phyloP scores from a whole-genome alignment of 2,888 invertebrate genomes.

The Gari tellinella region DNA sequence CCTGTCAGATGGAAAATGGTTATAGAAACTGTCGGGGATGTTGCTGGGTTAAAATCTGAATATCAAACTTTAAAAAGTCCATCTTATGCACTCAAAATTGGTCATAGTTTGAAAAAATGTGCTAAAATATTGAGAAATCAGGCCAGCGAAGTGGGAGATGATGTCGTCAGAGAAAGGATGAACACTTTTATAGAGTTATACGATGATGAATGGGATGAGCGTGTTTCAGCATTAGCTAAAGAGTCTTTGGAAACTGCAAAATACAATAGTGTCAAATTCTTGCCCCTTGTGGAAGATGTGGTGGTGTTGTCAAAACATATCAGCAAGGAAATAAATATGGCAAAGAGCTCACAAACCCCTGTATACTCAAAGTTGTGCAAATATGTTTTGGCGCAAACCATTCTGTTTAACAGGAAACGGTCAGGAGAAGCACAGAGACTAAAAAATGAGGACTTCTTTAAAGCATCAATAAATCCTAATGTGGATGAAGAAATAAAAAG shows the following conservation, averaged over 20 bases:
- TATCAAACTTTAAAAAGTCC: conserved; percentile 15
- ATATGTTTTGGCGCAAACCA: conserved; percentile 10
- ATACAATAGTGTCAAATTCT: conserved; percentile 7
- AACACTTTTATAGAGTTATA: conserved; percentile 7
- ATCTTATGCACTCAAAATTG: conserved; percentile 26
- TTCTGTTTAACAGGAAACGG: conserved; percentile 86
- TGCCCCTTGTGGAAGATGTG: conserved; percentile 22
- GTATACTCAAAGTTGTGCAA: conserved; percentile 9
- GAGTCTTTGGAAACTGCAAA: not conserved
- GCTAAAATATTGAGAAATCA: conserved; percentile 15
- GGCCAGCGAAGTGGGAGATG: conserved; percentile 1
- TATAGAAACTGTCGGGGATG: conserved; percentile 7
- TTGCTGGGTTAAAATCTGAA: conserved; percentile 12
- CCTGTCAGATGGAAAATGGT: conserved; percentile 7
- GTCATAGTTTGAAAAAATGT: conserved; percentile 37
- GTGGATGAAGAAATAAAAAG: conserved; percentile 27
- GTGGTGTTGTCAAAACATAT: conserved; percentile 3
- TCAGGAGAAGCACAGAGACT: conserved; percentile 83
- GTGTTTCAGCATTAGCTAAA: not conserved
- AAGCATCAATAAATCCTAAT: conserved; percentile 9
- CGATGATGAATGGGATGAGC: conserved; percentile 15
- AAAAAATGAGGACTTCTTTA: conserved; percentile 13
- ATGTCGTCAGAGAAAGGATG: not conserved
- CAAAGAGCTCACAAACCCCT: not conserved
- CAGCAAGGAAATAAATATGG: conserved; percentile 1